Conservation (phyloP, 2,888 invertebrate species). For the Philopedon plagiatum region DNA sequence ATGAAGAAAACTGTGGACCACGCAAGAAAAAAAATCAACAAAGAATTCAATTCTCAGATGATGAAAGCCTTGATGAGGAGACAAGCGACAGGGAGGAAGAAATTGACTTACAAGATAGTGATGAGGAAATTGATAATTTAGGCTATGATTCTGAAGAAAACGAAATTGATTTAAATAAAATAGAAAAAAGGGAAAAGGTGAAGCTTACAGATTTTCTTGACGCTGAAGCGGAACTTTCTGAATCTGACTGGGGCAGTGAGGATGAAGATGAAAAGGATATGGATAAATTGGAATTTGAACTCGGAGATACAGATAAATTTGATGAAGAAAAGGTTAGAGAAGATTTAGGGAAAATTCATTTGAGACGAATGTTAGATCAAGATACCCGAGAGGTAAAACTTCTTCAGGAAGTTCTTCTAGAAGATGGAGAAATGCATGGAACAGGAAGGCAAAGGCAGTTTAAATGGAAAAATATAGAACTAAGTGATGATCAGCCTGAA, state of each 20-base stretch:
- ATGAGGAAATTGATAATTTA: constrained; percentile 67
- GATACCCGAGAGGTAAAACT: constrained; percentile 88
- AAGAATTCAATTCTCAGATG: constrained; percentile 70
- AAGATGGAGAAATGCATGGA: constrained; percentile 88
- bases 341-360: constrained; percentile 88
- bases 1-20: constrained; percentile 56
- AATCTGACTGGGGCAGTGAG: constrained; percentile 90
- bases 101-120: constrained; percentile 63
- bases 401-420: constrained; percentile 88
- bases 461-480: constrained; percentile 82
- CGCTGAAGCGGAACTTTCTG: constrained; percentile 92
- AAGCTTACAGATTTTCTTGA: constrained; percentile 85
- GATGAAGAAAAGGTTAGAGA: constrained; percentile 83
- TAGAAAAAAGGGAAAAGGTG: constrained; percentile 37
- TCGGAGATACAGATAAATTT: constrained; percentile 87
- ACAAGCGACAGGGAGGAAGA: constrained; percentile 61
- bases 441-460: constrained; percentile 87
- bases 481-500: constrained; percentile 33
- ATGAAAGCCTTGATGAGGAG: constrained; percentile 65
- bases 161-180: constrained; percentile 70
- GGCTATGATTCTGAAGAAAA: constrained; percentile 91
- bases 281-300: constrained; percentile 87
- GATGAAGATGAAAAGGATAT: constrained; percentile 88
- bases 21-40: constrained; percentile 61
- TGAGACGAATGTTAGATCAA: constrained; percentile 89